Conservation (phyloP, 2,888 invertebrate species). For the Bellardia pandia region DNA sequence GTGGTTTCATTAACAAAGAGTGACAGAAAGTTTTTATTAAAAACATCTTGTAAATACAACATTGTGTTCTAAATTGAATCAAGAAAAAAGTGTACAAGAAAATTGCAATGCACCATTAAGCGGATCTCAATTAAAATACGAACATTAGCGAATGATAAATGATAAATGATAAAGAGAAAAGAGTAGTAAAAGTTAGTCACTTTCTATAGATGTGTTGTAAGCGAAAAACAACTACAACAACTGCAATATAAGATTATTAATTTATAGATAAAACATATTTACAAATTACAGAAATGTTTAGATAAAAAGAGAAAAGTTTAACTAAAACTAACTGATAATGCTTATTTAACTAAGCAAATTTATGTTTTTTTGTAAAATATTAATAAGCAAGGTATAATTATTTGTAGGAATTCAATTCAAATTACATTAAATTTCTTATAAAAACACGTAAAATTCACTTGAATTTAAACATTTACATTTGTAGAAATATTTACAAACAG, state of each 20-base stretch:
- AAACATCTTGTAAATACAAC: background rate
- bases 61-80: background rate
- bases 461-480: no score
- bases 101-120: constrained; percentile 28
- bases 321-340: no score
- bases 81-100: constrained; percentile 19
- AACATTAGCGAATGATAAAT: constrained; percentile 34
- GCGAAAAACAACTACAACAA: constrained; percentile 15
- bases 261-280: background rate
- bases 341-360: no score
- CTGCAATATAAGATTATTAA: background rate
- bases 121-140: constrained; percentile 56
- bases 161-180: constrained; percentile 34
- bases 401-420: no score
- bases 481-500: no score
- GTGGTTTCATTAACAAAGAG: background rate
- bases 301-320: background rate
- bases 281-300: no score
- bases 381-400: no score
- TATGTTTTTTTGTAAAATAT: no score
- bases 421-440: no score
- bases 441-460: no score
- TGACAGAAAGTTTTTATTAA: background rate
- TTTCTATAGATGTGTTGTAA: constrained; percentile 62
- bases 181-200: constrained; percentile 66